These are phyloP conservation scores for Papilio glaucus DNA, from an alignment of 1,140 invertebrate genomes.

Conservation along the genomic window DNA sequence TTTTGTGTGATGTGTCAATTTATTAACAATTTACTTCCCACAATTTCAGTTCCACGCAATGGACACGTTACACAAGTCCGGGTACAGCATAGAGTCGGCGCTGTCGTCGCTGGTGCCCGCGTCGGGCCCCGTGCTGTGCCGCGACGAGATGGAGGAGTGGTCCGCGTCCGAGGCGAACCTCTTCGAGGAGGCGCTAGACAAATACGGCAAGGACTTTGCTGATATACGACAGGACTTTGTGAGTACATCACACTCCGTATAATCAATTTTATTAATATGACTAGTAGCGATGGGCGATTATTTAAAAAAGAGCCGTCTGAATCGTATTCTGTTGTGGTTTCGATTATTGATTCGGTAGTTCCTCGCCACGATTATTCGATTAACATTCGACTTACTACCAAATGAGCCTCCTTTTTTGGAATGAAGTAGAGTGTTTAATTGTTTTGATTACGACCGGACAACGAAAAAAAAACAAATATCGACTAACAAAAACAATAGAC, in stretches of 20 bases:
- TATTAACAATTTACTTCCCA: background rate
- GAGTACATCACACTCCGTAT: constrained; percentile 79
- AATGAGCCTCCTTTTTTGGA: too few relatives aligned
- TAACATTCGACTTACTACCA: too few relatives aligned
- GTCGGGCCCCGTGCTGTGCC: constrained; percentile 97
- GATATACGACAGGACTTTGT: constrained; percentile 99
- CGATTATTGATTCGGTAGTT: too few relatives aligned
- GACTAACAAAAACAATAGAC: too few relatives aligned
- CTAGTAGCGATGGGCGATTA: too few relatives aligned
- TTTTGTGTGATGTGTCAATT: background rate
- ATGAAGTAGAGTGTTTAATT: too few relatives aligned
- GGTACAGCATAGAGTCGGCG: constrained; percentile 95
- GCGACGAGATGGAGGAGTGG: constrained; percentile 99
- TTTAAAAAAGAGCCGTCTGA: too few relatives aligned
- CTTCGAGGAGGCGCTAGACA: constrained; percentile 99
- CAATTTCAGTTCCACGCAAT: constrained; percentile 96
- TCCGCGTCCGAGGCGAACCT: constrained; percentile 99
- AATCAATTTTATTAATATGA: too few relatives aligned
- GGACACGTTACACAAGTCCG: constrained; percentile 97
- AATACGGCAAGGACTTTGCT: constrained; percentile 99
- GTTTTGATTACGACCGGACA: too few relatives aligned
- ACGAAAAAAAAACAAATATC: too few relatives aligned
- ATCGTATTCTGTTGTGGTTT: too few relatives aligned
- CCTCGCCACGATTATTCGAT: too few relatives aligned
- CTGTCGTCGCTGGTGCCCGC: constrained; percentile 97